These are phyloP conservation scores for Kryptopterus vitreolus DNA, from an alignment of 2,797 vertebrate genomes.

Conservation along the genomic window DNA sequence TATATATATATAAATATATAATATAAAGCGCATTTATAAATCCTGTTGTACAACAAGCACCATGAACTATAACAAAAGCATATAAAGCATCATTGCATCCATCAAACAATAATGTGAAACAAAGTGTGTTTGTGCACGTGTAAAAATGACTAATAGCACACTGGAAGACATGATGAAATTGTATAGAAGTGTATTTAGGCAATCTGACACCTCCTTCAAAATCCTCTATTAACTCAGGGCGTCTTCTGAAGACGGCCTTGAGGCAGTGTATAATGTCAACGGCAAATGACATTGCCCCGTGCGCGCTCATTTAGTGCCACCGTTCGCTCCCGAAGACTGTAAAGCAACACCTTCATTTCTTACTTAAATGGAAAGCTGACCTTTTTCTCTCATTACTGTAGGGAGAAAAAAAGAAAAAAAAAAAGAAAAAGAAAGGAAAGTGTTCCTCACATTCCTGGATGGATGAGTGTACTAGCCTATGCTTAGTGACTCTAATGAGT, in stretches of 20 bases:
- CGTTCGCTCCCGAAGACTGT: constrained; percentile 88
- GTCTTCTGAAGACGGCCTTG: constrained; percentile 90
- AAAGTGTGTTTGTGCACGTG: background rate
- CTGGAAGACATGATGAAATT: background rate
- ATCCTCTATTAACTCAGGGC: constrained; percentile 99
- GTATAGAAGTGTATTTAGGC: constrained; percentile 72
- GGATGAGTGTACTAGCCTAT: constrained; percentile 60
- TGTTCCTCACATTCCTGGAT: constrained; percentile 60
- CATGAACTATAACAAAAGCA: too few relatives aligned
- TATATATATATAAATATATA: too few relatives aligned
- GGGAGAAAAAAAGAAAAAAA: constrained; percentile 43
- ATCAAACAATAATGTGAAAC: background rate
- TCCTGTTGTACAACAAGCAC: too few relatives aligned
- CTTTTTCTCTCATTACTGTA: constrained; percentile 84
- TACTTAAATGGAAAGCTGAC: constrained; percentile 82
- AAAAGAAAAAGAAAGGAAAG: constrained; percentile 64
- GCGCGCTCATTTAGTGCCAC: constrained; percentile 92
- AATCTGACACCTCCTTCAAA: constrained; percentile 95
- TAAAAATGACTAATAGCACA: background rate
- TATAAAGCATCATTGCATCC: background rate
- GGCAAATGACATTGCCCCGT: constrained; percentile 97
- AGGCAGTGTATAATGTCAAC: constrained; percentile 99
- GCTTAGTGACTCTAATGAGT: constrained; percentile 66
- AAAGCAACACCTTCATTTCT: constrained; percentile 71
- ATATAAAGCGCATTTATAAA: background rate